phyloP scores from a whole-genome alignment of 2,797 vertebrate genomes.

The Atherinosoma microstoma region DNA sequence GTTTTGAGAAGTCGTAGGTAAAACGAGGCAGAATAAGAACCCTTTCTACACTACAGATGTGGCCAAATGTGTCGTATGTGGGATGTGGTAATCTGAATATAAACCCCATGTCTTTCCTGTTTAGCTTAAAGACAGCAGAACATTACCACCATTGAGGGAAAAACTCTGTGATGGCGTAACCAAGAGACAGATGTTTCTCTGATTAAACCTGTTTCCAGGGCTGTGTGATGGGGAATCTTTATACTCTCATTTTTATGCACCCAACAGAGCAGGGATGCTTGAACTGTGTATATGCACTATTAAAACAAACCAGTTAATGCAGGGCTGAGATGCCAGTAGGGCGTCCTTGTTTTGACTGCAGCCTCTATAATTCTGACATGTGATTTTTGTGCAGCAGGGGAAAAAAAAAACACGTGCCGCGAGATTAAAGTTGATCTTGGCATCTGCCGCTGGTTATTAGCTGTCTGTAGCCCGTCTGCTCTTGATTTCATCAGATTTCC shows the following conservation, averaged over 20 bases:
- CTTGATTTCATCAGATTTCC: neutral
- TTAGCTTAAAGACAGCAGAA: neutral
- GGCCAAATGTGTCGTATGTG: neutral
- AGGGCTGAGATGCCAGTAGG: neutral
- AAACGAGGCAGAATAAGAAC: too few relatives aligned
- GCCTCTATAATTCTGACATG: neutral
- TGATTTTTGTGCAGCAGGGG: neutral
- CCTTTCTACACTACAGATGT: too few relatives aligned
- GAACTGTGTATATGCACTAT: neutral
- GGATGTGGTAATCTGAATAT: neutral
- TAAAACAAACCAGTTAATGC: neutral
- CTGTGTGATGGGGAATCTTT: neutral
- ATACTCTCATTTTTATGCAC: neutral
- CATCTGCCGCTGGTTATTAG: conserved; percentile 8
- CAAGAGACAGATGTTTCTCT: conserved; percentile 4
- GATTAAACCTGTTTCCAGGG: neutral
- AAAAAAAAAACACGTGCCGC: neutral
- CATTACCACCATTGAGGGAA: neutral
- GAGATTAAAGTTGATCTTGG: conserved; percentile 15
- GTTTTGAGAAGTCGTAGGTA: neutral
- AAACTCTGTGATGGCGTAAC: conserved; percentile 4
- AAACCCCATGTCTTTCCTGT: neutral
- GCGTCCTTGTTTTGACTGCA: neutral
- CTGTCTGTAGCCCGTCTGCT: neutral
- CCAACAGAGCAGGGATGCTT: neutral